phyloP scores from a whole-genome alignment of 2,113 vertebrate species.

The Columbina picui region DNA sequence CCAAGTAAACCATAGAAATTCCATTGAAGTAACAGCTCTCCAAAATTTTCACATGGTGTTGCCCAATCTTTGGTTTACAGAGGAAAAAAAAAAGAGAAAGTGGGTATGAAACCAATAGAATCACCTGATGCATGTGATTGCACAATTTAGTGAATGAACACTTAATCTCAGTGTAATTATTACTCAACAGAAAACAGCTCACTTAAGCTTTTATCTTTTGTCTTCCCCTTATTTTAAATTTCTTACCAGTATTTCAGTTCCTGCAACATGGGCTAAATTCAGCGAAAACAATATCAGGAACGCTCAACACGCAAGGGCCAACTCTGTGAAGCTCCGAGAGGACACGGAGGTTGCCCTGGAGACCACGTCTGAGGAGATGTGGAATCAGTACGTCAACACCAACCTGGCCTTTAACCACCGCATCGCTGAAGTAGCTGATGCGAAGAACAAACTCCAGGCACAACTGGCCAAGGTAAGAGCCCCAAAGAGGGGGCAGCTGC shows the following conservation, averaged over 20 bases:
- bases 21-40: not conserved
- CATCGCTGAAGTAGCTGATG: slow-evolving; percentile 52
- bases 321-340: slow-evolving; percentile 62
- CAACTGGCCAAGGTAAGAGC: slow-evolving; percentile 74
- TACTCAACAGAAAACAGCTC: not conserved
- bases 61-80: not conserved
- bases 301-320: slow-evolving; percentile 69
- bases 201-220: not conserved
- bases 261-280: slow-evolving; percentile 74
- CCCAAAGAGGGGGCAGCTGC: not conserved
- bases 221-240: not conserved
- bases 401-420: slow-evolving; percentile 69
- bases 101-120: not conserved
- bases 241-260: slow-evolving; percentile 57
- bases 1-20: not conserved
- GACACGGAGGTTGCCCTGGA: slow-evolving; percentile 64
- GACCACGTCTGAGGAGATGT: slow-evolving; percentile 62
- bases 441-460: slow-evolving; percentile 72
- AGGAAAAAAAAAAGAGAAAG: not conserved
- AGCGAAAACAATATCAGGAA: slow-evolving; percentile 72
- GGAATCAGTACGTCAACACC: slow-evolving; percentile 69
- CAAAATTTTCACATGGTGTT: not conserved
- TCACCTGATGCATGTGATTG: not conserved
- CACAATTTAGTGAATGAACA: not conserved
- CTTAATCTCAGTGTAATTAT: not conserved